Percentiles rank a stretch among this genome's conserved stretches.
phyloP scores from a whole-genome alignment of 2,888 invertebrate genomes.

The Chaitophorus viminalis region DNA sequence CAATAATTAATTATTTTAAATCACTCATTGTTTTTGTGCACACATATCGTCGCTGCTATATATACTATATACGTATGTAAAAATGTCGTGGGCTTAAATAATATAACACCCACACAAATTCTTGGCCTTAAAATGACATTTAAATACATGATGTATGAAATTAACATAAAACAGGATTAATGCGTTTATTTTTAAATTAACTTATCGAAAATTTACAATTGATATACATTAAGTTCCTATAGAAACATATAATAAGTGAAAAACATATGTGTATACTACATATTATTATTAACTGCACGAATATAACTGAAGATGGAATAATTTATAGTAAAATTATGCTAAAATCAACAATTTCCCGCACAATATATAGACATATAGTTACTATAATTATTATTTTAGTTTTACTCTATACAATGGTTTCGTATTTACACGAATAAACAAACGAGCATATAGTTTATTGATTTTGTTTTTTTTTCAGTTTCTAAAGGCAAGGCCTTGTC shows the following conservation, averaged over 20 bases:
- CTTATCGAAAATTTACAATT: not conserved
- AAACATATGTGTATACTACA: not conserved
- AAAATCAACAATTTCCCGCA: too few species aligned
- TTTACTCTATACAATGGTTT: not conserved
- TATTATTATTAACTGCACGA: not conserved
- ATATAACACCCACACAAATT: not conserved
- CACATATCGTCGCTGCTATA: not conserved
- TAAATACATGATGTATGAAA: not conserved
- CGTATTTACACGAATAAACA: not conserved
- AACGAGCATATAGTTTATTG: not conserved
- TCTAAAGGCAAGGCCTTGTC: too few species aligned
- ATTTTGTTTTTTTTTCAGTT: too few species aligned
- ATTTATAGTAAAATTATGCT: too few species aligned
- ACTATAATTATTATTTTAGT: not conserved
- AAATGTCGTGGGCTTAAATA: not conserved
- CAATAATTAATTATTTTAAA: slow-evolving; percentile 50
- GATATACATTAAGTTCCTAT: too few species aligned
- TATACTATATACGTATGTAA: not conserved
- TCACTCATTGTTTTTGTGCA: slow-evolving; percentile 13
- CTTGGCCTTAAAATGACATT: not conserved
- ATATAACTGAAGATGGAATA: not conserved
- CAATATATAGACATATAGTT: not conserved
- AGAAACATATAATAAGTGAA: not conserved
- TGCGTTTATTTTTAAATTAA: not conserved
- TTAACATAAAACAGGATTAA: not conserved